A percentile compares a stretch with the other conserved stretches of the same genome.
These are phyloP conservation scores for Rutpela maculata DNA, from an alignment of 2,888 invertebrate species.

Conservation along the genomic window DNA sequence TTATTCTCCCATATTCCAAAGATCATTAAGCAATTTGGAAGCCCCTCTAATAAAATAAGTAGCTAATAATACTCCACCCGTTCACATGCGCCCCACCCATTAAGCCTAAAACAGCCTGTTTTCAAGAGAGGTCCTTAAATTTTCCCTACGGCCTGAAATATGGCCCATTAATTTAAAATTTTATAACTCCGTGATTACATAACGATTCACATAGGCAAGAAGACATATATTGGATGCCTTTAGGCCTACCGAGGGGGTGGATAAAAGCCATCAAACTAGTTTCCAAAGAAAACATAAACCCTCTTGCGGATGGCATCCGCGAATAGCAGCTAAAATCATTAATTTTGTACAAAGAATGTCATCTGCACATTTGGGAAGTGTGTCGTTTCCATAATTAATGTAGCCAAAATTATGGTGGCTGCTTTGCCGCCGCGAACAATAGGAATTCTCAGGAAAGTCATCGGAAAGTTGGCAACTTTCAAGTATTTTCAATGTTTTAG, in stretches of 20 bases:
- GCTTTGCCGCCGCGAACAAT: slow-evolving; percentile 64
- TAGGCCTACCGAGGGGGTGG: slow-evolving; percentile 26
- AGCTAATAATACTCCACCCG: slow-evolving; percentile 23
- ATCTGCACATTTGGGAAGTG: slow-evolving; percentile 69
- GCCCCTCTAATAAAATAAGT: slow-evolving; percentile 28
- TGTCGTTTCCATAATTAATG: slow-evolving; percentile 71
- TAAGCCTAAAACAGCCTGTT: slow-evolving; percentile 10
- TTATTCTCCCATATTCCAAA: slow-evolving; percentile 23
- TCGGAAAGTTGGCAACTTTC: slow-evolving; percentile 62
- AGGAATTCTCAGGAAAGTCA: slow-evolving; percentile 65
- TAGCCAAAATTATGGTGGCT: slow-evolving; percentile 66
- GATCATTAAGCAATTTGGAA: slow-evolving; percentile 22
- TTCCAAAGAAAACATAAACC: slow-evolving; percentile 51
- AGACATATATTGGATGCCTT: slow-evolving; percentile 33
- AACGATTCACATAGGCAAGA: slow-evolving; percentile 21
- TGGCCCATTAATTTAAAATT: slow-evolving; percentile 38
- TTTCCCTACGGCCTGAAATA: slow-evolving; percentile 29
- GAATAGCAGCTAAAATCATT: slow-evolving; percentile 64
- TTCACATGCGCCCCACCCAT: slow-evolving; percentile 23
- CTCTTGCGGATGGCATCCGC: slow-evolving; percentile 26
- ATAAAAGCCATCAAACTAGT: slow-evolving; percentile 54
- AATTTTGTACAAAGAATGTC: slow-evolving; percentile 70
- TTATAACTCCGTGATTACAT: slow-evolving; percentile 25
- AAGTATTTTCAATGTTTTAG: slow-evolving; percentile 65
- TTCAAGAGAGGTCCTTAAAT: slow-evolving; percentile 17